Base-by-base conservation (phyloP, 2,113 vertebrate species). In the Mesitornis unicolor region DNA sequence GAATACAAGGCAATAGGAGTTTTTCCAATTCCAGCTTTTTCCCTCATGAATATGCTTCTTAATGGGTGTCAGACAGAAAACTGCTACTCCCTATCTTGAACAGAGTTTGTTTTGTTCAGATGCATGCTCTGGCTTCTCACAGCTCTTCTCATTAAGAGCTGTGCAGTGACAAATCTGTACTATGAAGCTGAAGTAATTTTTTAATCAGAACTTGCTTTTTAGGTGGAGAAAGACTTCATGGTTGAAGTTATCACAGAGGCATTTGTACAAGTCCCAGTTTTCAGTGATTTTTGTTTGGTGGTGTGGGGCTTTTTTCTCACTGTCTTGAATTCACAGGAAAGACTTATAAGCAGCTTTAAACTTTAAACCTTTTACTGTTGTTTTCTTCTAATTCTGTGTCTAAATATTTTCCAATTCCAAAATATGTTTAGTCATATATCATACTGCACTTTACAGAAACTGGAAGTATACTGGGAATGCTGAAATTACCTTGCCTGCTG, bases 51-150 rank as follows among this genome's bases (percentile, higher is more conserved):
- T 95, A 28, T 95, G n/a, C 59, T 92, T 95, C 89, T 92, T 36
- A 74, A 83, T 16, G 88, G 63, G 81, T 96, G 77, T 97, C 76
- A 89, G 25, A 7, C 89, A 94, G 89, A 96, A 95, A 91, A 63
- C 67, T 91, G 53, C 25, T 56, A 42, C 57, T 97, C 61, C n/a
- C 65, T 64, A 35, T 88, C 88, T 82, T 17, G 19, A 97, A 97
- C 95, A 97, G 91, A 96, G 89, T 97, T 96, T 97, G 89, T 98
- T 98, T 97, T 98, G 97, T 98, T 98, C 93, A 75, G 61, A 71
- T 97, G 80, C 91, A 84, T 89, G 95, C 83, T 85, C 95, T 96
- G 95, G 92, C 91, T 97, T 83, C 77, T 97, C 56, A 47, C 88
- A 97, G 84, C 87, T 94, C 94, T 91, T 94, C 96, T 97, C 92